Evolutionary conservation across 2,113 vertebrate genomes (phyloP), one percentile per base, ranked within the genome.

Genomic region (Candoia aspera): DNA sequence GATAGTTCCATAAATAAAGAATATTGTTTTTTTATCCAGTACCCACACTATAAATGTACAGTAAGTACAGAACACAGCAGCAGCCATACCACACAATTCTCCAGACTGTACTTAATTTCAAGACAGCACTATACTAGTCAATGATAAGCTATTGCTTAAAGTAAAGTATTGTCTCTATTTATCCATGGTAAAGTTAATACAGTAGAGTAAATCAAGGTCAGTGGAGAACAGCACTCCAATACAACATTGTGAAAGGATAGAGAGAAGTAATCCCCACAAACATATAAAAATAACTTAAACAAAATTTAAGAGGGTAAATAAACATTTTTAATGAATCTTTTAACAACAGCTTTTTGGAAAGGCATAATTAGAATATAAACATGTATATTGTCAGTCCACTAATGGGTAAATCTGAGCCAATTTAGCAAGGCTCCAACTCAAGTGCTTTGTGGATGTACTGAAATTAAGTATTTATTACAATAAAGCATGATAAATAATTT

Each of bases 271-370:
- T 15, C 73, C 12, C 0, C 0, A 83, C 11, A 83, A 19, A 33
- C 2, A 6, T 4, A 13, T 33, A 90, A 37, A 90, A 83, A 12
- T 2, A 64, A 42, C 0, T 8, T 0, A 0, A 42, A 42, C 42
- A 42, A 2, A 94, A 88, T 73, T 10, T 19, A 0, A 0, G 26
- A 13, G 2, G 1, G 21, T n/a, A 12, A 0, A 0, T 33, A 26
- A 85, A 23, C 19, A 68, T 57, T 23, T 58, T 53, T 83, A 64
- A 79, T 33, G 3, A 1, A 0, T 0, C 0, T n/a, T 29, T 26
- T 21, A 5, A 24, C 46, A 17, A 21, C 33, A 83, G 24, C 49
- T 37, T 53, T 53, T 90, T 79, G 64, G 29, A 60, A 68, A 92
- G 26, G 8, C 19, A 54, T 46, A 59, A 49, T 13, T 24, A 13